phyloP scores from a whole-genome alignment of 2,113 vertebrate species.

The Ailurus styani region DNA sequence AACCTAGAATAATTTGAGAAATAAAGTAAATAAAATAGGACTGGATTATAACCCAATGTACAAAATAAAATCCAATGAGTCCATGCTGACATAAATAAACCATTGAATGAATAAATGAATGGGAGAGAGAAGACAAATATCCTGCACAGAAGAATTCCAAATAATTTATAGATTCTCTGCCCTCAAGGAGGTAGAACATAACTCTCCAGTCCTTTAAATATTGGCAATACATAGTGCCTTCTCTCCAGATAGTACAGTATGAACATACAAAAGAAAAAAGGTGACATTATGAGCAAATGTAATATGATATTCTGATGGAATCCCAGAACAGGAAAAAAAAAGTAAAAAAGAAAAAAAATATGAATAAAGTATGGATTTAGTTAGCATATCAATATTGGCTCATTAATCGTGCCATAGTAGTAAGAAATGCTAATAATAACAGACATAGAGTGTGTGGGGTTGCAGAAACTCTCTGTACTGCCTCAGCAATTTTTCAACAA shows the following conservation, averaged over 20 bases:
- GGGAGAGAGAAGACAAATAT: neutral
- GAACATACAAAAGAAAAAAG: neutral
- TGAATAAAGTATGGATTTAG: neutral
- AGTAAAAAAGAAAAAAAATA: neutral
- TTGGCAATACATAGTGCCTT: neutral
- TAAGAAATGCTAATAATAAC: neutral
- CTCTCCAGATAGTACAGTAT: neutral
- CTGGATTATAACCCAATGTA: neutral
- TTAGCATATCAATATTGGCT: neutral
- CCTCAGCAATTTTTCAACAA: neutral
- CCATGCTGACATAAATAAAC: neutral
- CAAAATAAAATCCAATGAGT: neutral
- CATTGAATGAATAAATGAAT: neutral
- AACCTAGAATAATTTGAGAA: neutral
- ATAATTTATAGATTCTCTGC: neutral
- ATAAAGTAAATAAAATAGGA: neutral
- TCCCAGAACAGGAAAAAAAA: neutral
- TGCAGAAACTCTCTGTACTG: neutral
- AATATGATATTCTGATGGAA: neutral
- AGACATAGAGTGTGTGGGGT: neutral
- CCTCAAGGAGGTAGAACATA: neutral
- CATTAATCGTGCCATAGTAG: neutral
- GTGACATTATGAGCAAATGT: neutral
- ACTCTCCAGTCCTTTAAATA: neutral
- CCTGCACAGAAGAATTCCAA: neutral